phyloP scores from a whole-genome alignment of 2,113 vertebrate genomes.

The Festucalex cinctus region DNA sequence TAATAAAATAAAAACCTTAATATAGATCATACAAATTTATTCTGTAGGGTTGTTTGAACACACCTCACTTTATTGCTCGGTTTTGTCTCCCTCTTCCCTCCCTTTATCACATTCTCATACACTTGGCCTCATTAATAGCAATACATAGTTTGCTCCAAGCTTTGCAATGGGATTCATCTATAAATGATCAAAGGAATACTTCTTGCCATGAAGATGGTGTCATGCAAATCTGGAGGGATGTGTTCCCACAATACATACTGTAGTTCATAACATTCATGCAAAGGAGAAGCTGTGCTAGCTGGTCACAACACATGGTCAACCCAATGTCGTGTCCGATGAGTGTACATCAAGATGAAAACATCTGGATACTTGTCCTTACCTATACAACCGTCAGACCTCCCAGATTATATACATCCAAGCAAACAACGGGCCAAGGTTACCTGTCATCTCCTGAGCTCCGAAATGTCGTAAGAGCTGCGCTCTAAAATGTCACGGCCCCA shows the following conservation, averaged over 20 bases:
- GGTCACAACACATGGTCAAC: no score
- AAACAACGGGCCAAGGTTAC: slow-evolving; percentile 39
- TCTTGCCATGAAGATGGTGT: background rate
- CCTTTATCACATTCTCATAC: background rate
- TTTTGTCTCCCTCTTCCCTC: background rate
- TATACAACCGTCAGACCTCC: slow-evolving; percentile 35
- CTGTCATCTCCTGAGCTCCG: slow-evolving; percentile 40
- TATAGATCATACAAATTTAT: background rate
- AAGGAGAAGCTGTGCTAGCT: background rate
- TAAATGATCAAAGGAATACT: slow-evolving; percentile 52
- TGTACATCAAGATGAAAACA: background rate
- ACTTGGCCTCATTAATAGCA: background rate
- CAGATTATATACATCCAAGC: slow-evolving; percentile 38
- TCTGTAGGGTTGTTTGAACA: no score
- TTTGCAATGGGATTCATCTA: slow-evolving; percentile 68
- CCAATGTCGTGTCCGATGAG: background rate
- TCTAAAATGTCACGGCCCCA: slow-evolving; percentile 58
- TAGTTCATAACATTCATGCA: background rate
- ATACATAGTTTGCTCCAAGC: slow-evolving; percentile 26
- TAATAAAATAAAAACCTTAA: background rate
- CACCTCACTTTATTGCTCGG: no score
- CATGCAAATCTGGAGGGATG: no score
- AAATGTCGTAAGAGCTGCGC: slow-evolving; percentile 57
- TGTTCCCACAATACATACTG: no score
- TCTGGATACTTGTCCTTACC: slow-evolving; percentile 36